phyloP scores from a whole-genome alignment of 2,113 vertebrate genomes.

The Ictalurus punctatus region DNA sequence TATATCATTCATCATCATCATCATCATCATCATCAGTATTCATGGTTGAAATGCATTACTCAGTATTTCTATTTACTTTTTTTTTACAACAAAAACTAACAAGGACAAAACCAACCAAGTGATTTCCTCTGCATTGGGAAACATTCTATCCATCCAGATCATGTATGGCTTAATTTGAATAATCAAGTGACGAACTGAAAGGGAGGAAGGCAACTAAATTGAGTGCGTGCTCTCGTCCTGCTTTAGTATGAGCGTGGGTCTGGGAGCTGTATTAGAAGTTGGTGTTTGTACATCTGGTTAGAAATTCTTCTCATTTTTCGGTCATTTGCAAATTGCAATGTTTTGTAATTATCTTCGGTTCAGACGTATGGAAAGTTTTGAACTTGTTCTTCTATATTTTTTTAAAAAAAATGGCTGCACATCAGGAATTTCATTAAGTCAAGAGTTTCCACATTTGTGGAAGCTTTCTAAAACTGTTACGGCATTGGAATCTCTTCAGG shows the following conservation, averaged over 20 bases:
- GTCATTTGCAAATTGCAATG: neutral
- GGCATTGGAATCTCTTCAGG: neutral
- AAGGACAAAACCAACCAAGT: neutral
- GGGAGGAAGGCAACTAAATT: neutral
- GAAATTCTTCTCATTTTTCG: neutral
- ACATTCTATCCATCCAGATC: neutral
- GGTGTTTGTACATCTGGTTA: slow-evolving; percentile 21
- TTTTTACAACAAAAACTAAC: no score
- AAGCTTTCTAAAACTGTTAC: neutral
- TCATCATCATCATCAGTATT: no score
- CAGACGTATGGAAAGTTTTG: neutral
- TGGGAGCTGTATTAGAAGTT: neutral
- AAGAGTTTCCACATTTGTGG: slow-evolving; percentile 2
- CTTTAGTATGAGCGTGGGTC: neutral
- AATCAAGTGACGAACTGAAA: neutral
- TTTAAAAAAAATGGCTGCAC: neutral
- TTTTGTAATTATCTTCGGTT: slow-evolving; percentile 8
- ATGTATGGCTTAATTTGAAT: neutral
- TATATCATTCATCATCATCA: no score
- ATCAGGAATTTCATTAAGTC: neutral
- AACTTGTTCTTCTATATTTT: neutral
- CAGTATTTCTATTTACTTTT: no score
- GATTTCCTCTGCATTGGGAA: neutral
- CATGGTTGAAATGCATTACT: no score
- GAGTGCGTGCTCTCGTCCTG: neutral